Evolutionary conservation across 1,140 invertebrate species (phyloP), one percentile per base, ranked within the genome.

Genomic region (Papilio helenus): DNA sequence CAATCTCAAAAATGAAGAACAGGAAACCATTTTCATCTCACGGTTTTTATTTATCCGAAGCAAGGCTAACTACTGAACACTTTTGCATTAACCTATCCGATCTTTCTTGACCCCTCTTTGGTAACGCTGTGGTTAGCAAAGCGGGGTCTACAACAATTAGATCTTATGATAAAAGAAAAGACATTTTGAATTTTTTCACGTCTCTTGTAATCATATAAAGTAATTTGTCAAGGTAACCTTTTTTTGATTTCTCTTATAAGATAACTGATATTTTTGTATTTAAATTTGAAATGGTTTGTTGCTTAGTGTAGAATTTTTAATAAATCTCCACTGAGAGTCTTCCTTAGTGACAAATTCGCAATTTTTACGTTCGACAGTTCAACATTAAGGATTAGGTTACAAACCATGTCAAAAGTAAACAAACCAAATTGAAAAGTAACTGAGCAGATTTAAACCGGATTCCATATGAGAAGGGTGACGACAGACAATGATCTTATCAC

Each of bases 391-490:
- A 34, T 29, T 68, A 68, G 61, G 3, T 29, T 34, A 18, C 26
- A 16, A 29, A 3, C 1, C 61, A 29, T 68, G 26, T 14, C 61
- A 68, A 68, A 61, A 29, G 14, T 16, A 29, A 14, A 68, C 61
- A 68, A 16, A 26, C 2, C 42, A 23, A 46, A 74, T 46, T 23
- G 72, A 74, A 74, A 74, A 74, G 42, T 51, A 74, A 74, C 46
- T 72, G 12, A 79, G 23, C 29, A 29, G 39, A 2, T 10, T 3
- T 34, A 73, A 72, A 80, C 79, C 73, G 79, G 79, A 80, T 80
- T 72, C 34, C 79, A 39, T 42, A 76, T 46, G 79, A 71, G 79
- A 77, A 80, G 79, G 79, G 74, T 80, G 79, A 77, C 74, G 79
- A 80, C 61, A 77, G 74, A 72, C 65, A 39, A n/a, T 9, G 76